phyloP scores from a whole-genome alignment of 2,797 vertebrate species.

The Gallinago stenura region DNA sequence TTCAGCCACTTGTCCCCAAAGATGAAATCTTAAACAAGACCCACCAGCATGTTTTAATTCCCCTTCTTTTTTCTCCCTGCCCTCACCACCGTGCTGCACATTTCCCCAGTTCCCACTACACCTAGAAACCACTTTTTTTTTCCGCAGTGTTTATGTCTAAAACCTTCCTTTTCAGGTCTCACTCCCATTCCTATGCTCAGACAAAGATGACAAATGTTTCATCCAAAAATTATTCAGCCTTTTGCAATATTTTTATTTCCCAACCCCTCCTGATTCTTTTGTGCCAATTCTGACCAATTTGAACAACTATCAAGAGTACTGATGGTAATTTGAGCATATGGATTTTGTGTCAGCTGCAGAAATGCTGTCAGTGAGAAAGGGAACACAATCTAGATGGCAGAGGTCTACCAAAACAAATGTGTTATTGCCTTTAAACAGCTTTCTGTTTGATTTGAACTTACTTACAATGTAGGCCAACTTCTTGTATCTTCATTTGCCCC shows the following conservation, averaged over 20 bases:
- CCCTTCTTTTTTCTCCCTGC: not conserved
- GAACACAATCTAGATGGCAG: not conserved
- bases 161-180: not conserved
- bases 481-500: not conserved
- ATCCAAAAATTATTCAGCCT: not conserved
- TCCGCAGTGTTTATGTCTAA: not conserved
- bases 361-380: not conserved
- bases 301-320: not conserved
- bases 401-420: not conserved
- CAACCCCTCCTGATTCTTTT: not conserved
- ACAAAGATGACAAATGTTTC: not conserved
- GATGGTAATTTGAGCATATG: accelerated
- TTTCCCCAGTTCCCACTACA: not conserved
- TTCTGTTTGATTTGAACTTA: not conserved
- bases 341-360: not conserved
- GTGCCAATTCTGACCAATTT: not conserved
- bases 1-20: not conserved
- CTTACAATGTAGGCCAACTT: not conserved
- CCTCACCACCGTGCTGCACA: not conserved
- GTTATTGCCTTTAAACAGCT: not conserved
- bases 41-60: not conserved
- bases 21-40: not conserved
- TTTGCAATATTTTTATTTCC: not conserved
- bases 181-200: not conserved
- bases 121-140: not conserved